Percentiles rank a stretch among this genome's conserved stretches.
Conservation (phyloP, 1,140 invertebrate species). For the Marisa cornuarietis region DNA sequence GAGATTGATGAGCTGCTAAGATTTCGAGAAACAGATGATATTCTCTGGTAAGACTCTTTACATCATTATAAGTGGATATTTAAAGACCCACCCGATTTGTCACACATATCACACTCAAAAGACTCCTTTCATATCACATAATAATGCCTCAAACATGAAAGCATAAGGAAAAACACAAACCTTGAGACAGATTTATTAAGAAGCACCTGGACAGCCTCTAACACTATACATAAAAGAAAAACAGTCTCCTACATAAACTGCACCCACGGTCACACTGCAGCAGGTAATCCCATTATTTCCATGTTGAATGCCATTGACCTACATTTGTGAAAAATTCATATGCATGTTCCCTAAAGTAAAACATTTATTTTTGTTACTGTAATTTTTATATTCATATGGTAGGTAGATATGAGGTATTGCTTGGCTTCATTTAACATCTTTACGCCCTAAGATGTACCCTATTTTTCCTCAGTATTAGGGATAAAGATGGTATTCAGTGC, state of each 20-base stretch:
- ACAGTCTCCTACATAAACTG: neutral
- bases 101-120: no score
- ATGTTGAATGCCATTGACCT: no score
- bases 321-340: neutral
- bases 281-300: no score
- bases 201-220: no score
- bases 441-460: neutral
- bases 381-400: no score
- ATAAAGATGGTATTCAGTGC: neutral
- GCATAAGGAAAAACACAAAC: neutral
- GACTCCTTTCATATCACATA: neutral
- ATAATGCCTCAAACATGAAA: neutral
- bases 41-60: slow-evolving; percentile 38
- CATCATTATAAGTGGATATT: neutral
- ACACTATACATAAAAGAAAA: no score
- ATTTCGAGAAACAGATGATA: slow-evolving; percentile 43
- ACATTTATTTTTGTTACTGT: no score
- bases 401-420: no score
- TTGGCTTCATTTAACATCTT: neutral
- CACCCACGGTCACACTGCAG: no score
- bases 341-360: neutral
- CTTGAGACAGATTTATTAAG: neutral
- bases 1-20: slow-evolving; percentile 83
- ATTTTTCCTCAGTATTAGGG: neutral
- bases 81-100: neutral